Conservation (phyloP, 2,797 vertebrate species). For the Sebastes kiyomatsui region DNA sequence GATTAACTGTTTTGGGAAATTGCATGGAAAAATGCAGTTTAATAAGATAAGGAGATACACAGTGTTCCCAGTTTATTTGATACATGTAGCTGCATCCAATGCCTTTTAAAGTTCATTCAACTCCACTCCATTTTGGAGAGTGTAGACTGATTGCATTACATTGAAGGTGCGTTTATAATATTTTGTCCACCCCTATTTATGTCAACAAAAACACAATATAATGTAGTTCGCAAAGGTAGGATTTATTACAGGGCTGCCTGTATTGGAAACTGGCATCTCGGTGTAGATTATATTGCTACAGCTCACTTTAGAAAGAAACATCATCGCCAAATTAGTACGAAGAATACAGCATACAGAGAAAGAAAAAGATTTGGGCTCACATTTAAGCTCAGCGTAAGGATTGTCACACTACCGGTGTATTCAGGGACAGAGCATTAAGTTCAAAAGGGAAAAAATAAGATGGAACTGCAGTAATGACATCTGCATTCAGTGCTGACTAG, state of each 20-base stretch:
- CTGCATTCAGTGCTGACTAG: not conserved
- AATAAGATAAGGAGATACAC: not conserved
- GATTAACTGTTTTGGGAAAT: not conserved
- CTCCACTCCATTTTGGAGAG: not conserved
- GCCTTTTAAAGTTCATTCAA: not conserved
- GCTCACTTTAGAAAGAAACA: not conserved
- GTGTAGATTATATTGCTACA: not conserved
- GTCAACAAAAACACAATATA: not conserved
- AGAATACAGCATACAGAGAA: not conserved
- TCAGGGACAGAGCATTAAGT: not conserved
- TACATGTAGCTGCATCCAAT: not conserved
- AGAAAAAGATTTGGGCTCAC: not conserved
- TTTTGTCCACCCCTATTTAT: not conserved
- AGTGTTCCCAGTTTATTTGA: not conserved
- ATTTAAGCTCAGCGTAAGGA: not conserved
- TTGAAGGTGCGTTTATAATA: not conserved
- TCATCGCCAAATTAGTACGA: not conserved
- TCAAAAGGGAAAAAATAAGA: not conserved
- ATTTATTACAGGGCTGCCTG: not conserved
- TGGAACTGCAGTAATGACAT: not conserved
- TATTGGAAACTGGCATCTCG: not conserved
- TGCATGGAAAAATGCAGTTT: not conserved
- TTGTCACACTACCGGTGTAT: not conserved
- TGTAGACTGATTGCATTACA: not conserved
- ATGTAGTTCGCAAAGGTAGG: not conserved